phyloP scores from a whole-genome alignment of 2,797 vertebrate genomes.

The Chelonia mydas region DNA sequence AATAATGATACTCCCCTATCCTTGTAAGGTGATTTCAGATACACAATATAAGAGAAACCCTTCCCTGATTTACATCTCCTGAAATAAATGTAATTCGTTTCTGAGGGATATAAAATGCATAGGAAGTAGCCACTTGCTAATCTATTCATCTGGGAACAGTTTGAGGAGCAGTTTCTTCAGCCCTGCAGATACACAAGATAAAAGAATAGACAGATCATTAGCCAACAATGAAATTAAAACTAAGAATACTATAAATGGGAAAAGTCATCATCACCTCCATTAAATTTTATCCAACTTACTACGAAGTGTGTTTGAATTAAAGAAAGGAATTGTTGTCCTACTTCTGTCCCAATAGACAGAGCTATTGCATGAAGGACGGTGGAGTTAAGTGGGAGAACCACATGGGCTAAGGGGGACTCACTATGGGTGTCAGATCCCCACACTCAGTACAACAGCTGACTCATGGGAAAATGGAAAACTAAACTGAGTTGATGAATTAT shows the following conservation, averaged over 20 bases:
- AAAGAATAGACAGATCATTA: conserved; percentile 69
- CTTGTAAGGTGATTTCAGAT: conserved; percentile 31
- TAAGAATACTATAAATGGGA: conserved; percentile 36
- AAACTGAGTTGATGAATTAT: conserved; percentile 30
- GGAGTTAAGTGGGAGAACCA: neutral
- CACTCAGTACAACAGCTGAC: neutral
- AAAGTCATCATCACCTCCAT: conserved; percentile 58
- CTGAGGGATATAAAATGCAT: conserved; percentile 40
- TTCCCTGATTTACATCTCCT: conserved; percentile 33
- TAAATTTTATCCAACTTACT: conserved; percentile 31
- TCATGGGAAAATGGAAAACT: neutral
- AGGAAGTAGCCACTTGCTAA: conserved; percentile 47
- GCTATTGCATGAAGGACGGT: neutral
- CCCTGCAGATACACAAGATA: conserved; percentile 19
- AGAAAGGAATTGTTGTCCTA: conserved; percentile 9
- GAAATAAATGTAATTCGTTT: conserved; percentile 55
- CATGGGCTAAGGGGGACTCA: neutral
- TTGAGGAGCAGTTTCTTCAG: conserved; percentile 31
- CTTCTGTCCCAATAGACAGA: neutral
- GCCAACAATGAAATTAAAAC: conserved; percentile 70
- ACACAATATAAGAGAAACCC: conserved; percentile 36
- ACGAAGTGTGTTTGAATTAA: conserved; percentile 20
- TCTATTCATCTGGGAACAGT: conserved; percentile 55
- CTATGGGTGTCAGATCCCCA: neutral
- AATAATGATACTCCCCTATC: neutral